Percentiles rank a stretch among this genome's conserved stretches.
Conservation (phyloP, 2,888 invertebrate species). For the Athalia cordata region DNA sequence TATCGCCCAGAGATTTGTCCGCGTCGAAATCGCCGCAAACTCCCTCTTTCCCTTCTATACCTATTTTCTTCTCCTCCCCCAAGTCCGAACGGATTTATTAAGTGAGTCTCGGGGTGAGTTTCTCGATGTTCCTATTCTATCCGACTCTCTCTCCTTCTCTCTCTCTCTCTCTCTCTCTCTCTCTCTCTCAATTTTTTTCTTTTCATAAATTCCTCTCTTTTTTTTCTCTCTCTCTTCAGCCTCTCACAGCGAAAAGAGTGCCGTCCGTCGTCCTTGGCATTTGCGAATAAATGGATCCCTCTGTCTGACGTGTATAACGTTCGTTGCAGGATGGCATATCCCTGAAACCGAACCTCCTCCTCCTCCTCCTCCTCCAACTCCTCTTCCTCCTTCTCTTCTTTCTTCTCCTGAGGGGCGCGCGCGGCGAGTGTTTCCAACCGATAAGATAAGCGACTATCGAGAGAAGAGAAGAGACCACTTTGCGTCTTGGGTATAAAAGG, state of each 20-base stretch:
- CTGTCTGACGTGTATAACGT: constrained; percentile 56
- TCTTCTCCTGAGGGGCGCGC: constrained; percentile 56
- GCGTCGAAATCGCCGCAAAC: constrained; percentile 42
- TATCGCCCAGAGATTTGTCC: constrained; percentile 39
- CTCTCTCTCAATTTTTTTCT: not conserved
- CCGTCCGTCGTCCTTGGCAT: constrained; percentile 63
- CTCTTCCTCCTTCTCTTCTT: not conserved
- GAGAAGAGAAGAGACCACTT: constrained; percentile 26
- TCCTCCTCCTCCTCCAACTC: too few relatives aligned
- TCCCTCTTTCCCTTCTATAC: not conserved
- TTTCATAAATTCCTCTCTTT: constrained; percentile 32
- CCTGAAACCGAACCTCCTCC: too few relatives aligned
- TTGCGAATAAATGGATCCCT: constrained; percentile 71
- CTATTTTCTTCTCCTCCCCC: not conserved
- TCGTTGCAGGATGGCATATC: not conserved
- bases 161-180: constrained; percentile 50
- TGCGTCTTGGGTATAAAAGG: constrained; percentile 36
- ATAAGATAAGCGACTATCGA: constrained; percentile 66
- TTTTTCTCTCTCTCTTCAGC: constrained; percentile 47
- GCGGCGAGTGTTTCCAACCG: constrained; percentile 65
- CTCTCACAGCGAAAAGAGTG: constrained; percentile 47
- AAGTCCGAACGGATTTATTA: constrained; percentile 49
- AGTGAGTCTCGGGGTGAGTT: constrained; percentile 44
- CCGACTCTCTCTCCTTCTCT: constrained; percentile 48
- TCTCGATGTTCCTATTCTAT: not conserved